These are phyloP conservation scores for Pristionchus exspectatus DNA, from an alignment of 2,888 invertebrate species.

Conservation along the genomic window DNA sequence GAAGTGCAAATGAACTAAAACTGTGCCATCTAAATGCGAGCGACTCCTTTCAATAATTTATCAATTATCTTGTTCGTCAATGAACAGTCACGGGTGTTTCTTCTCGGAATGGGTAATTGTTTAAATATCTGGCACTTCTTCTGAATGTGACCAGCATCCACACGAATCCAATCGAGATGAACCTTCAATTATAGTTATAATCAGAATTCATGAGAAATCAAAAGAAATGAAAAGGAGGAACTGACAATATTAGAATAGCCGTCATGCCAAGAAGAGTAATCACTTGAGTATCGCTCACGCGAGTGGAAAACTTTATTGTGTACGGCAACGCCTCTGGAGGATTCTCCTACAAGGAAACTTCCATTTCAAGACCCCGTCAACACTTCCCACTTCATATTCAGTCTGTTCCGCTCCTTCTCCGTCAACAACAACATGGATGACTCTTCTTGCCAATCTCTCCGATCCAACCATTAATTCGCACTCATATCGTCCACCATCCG, in stretches of 20 bases:
- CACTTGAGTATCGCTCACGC: not conserved
- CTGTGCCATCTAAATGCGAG: not conserved
- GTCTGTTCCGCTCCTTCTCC: not conserved
- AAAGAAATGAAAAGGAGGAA: not conserved
- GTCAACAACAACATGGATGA: constrained; percentile 27
- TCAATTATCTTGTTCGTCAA: not conserved
- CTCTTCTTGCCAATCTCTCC: constrained; percentile 38
- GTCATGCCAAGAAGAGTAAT: not conserved
- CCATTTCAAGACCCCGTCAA: not conserved
- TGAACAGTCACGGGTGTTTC: not conserved
- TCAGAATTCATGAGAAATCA: too few species aligned
- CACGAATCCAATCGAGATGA: constrained; percentile 19
- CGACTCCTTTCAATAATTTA: not conserved
- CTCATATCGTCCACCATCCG: constrained; percentile 27
- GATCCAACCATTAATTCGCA: constrained; percentile 50
- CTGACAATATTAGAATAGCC: not conserved
- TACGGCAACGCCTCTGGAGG: not conserved
- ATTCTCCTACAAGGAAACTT: not conserved
- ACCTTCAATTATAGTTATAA: not conserved
- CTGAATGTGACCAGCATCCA: constrained; percentile 10
- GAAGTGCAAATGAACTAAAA: too few species aligned
- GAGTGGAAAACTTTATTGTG: constrained; percentile 2
- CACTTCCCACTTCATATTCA: not conserved
- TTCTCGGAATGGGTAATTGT: constrained; percentile 34
- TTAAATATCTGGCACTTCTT: not conserved